phyloP scores from a whole-genome alignment of 1,140 invertebrate species.

The Meloidogyne floridensis region DNA sequence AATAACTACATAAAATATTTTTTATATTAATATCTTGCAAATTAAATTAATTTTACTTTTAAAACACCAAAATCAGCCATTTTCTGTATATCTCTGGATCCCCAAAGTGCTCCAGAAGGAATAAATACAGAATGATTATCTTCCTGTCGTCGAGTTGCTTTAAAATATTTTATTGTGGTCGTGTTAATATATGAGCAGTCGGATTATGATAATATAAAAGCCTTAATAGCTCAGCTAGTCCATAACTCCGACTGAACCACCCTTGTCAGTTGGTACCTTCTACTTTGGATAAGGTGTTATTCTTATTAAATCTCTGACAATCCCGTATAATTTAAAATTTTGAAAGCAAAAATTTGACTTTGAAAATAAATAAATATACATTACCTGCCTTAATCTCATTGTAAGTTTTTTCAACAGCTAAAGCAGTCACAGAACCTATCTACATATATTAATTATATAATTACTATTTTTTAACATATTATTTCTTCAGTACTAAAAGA shows the following conservation, averaged over 20 bases:
- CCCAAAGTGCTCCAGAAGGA: slow-evolving; percentile 73
- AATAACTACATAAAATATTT: no score
- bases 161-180: neutral
- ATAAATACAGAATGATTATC: slow-evolving; percentile 68
- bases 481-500: slow-evolving; percentile 20
- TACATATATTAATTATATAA: slow-evolving; percentile 39
- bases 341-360: no score
- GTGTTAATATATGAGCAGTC: no score
- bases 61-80: slow-evolving; percentile 72
- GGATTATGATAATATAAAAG: no score
- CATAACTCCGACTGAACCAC: no score
- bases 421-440: slow-evolving; percentile 72
- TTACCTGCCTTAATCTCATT: slow-evolving; percentile 39
- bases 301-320: no score
- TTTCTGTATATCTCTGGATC: slow-evolving; percentile 72
- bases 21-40: slow-evolving; percentile 20
- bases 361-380: no score
- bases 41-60: slow-evolving; percentile 64
- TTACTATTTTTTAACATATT: slow-evolving; percentile 24
- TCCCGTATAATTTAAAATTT: no score
- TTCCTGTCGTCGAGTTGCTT: slow-evolving; percentile 51
- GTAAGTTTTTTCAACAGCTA: slow-evolving; percentile 68
- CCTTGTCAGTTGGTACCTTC: no score
- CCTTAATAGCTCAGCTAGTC: no score
- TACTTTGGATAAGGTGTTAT: no score